Percentiles rank a stretch among this genome's conserved stretches.
phyloP scores from a whole-genome alignment of 2,888 invertebrate genomes.

The Conops quadrifasciatus region DNA sequence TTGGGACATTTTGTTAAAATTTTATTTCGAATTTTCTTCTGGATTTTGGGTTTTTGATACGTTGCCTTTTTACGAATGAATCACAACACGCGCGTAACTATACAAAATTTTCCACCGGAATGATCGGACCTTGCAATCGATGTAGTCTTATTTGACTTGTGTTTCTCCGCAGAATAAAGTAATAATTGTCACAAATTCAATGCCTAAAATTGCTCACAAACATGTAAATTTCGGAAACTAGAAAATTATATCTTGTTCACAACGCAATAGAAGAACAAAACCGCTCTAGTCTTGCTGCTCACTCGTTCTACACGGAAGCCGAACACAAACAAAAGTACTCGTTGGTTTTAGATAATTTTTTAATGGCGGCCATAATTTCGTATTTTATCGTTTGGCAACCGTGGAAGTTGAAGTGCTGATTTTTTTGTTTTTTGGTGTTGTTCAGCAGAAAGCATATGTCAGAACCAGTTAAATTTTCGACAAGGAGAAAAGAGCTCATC shows the following conservation, averaged over 20 bases:
- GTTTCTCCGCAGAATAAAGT: constrained; percentile 13
- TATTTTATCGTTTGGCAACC: constrained; percentile 37
- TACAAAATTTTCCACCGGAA: constrained; percentile 28
- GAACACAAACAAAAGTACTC: constrained; percentile 26
- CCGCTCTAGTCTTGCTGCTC: constrained; percentile 40
- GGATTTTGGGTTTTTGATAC: constrained; percentile 15
- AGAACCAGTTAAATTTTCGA: too few species aligned
- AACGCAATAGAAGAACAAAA: constrained; percentile 45
- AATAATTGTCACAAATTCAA: constrained; percentile 33
- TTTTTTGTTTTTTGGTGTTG: too few species aligned
- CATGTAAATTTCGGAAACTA: constrained; percentile 45
- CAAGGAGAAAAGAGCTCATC: too few species aligned
- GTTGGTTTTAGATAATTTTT: constrained; percentile 45
- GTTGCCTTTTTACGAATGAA: constrained; percentile 33
- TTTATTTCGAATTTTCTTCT: constrained; percentile 18
- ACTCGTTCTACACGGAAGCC: constrained; percentile 36
- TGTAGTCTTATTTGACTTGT: constrained; percentile 17
- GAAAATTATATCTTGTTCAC: constrained; percentile 43
- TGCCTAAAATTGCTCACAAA: constrained; percentile 40
- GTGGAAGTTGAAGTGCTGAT: not conserved
- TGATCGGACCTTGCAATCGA: constrained; percentile 13
- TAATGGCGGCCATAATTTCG: constrained; percentile 45
- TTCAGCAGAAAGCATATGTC: too few species aligned
- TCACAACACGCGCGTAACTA: constrained; percentile 37
- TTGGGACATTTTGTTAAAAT: constrained; percentile 52